Base-by-base conservation (phyloP, 2,888 invertebrate genomes). In the Amblyteles armatorius region DNA sequence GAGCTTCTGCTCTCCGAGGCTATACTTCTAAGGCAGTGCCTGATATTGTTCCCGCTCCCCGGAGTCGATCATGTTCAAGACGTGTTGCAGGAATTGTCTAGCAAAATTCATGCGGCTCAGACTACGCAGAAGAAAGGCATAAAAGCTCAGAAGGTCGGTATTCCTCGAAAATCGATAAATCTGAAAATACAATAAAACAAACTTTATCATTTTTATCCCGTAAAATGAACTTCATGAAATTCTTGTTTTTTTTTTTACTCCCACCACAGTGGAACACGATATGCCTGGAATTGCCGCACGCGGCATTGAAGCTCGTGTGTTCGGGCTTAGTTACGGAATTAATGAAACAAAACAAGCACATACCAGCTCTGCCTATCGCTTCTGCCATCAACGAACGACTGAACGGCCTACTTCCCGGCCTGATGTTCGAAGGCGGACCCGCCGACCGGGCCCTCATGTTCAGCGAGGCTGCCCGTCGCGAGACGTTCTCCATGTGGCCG, bases 401-500 rank as follows among this genome's bases (percentile, higher is more conserved):
- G 68, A 97, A 97, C 83, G 97, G 97, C 94, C 95, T 98, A 91
- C 94, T 97, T 91, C 95, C 95, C 71, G 94, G 94, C 91, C 94
- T 94, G 88, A 88, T 94, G 40, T 92, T 94, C 78, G 94, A 94
- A 76, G 94, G 94, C 87, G 94, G 94, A 74, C 93, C 94, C 44
- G 91, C 92, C 55, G 95, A 95, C 88, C 94, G 96, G 83, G 95
- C 95, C 76, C 94, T 96, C 44, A 99, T 99, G 99, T 98, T 98
- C 93, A 98, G 98, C 87, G 99, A 99, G 94, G 97, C 98, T 0
- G 97, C 98, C 85, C 95, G 99, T 65, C 96, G 97, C 89, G 97
- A 98, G 92, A 98, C 99, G 0, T 99, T 99, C 94, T 96, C 97
- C 88, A 96, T 97, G 92, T 99, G 99, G 99, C 99, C 99, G 2